Conservation (phyloP, 2,113 vertebrate genomes). For the Ornithorhynchus anatinus region DNA sequence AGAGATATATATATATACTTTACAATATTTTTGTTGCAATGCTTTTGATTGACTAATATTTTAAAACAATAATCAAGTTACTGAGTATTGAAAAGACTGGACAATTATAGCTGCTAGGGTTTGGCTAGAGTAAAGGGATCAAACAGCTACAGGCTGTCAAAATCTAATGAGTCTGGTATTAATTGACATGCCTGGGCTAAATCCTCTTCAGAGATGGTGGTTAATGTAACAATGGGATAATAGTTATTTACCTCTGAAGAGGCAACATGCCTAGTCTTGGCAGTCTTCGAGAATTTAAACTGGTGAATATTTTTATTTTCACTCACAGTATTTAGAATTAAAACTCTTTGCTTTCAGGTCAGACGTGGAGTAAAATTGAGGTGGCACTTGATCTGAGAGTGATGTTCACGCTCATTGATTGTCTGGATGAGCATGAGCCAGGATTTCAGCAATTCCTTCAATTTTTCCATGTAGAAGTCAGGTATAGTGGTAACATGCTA, state of each 20-base stretch:
- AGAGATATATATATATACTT: no score
- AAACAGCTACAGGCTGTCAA: slow-evolving; percentile 61
- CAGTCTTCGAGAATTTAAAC: slow-evolving; percentile 29
- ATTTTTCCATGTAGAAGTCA: no score
- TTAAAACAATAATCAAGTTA: slow-evolving; percentile 27
- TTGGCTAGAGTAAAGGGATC: slow-evolving; percentile 58
- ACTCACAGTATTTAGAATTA: not conserved
- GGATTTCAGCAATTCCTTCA: no score
- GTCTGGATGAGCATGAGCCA: no score
- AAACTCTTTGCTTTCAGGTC: not conserved
- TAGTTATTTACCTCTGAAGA: slow-evolving; percentile 58
- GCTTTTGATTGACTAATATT: not conserved
- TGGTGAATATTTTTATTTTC: slow-evolving; percentile 37
- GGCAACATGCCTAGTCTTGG: slow-evolving; percentile 44
- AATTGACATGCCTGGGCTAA: slow-evolving; percentile 70
- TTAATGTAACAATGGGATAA: slow-evolving; percentile 45
- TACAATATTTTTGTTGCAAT: slow-evolving; percentile 16
- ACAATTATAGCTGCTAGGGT: slow-evolving; percentile 39
- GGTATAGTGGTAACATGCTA: no score
- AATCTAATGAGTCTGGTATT: slow-evolving; percentile 69
- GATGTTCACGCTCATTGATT: no score
- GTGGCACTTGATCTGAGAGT: no score
- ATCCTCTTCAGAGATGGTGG: slow-evolving; percentile 58
- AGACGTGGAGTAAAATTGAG: slow-evolving; percentile 1
- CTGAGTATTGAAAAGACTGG: slow-evolving; percentile 21